These are phyloP conservation scores for Mystacides longicornis DNA, from an alignment of 2,888 invertebrate species.

Conservation along the genomic window DNA sequence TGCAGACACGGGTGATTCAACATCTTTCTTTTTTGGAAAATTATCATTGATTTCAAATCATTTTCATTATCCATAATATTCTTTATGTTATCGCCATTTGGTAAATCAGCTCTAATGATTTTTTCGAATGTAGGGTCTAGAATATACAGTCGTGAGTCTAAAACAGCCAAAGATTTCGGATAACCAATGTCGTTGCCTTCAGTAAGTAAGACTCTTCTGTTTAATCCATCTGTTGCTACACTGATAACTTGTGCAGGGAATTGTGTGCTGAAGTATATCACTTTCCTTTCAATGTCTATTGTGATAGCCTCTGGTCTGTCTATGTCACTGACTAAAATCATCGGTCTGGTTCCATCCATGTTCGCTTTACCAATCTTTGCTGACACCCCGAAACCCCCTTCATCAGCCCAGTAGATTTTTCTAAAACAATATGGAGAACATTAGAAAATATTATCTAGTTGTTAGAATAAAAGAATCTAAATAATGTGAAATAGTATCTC, in stretches of 20 bases:
- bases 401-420: slow-evolving; percentile 93
- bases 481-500: slow-evolving; percentile 28
- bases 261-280: slow-evolving; percentile 82
- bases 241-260: slow-evolving; percentile 64
- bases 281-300: slow-evolving; percentile 72
- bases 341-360: slow-evolving; percentile 84
- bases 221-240: slow-evolving; percentile 66
- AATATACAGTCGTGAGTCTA: slow-evolving; percentile 76
- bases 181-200: slow-evolving; percentile 64
- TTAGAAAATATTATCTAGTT: neutral
- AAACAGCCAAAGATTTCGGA: slow-evolving; percentile 75
- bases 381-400: slow-evolving; percentile 84
- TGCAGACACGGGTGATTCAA: slow-evolving; percentile 78
- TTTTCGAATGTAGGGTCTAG: slow-evolving; percentile 87
- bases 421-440: slow-evolving; percentile 37
- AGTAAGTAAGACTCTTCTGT: slow-evolving; percentile 58
- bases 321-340: slow-evolving; percentile 62
- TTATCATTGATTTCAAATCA: slow-evolving; percentile 77
- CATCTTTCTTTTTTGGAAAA: slow-evolving; percentile 77
- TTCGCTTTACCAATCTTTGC: slow-evolving; percentile 84
- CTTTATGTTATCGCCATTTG: slow-evolving; percentile 69
- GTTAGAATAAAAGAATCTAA: neutral
- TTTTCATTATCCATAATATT: slow-evolving; percentile 77
- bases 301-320: slow-evolving; percentile 78
- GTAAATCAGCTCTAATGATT: slow-evolving; percentile 75